Evolutionary conservation across 2,888 invertebrate species (phyloP).

Genomic region (Ochlodes sylvanus): DNA sequence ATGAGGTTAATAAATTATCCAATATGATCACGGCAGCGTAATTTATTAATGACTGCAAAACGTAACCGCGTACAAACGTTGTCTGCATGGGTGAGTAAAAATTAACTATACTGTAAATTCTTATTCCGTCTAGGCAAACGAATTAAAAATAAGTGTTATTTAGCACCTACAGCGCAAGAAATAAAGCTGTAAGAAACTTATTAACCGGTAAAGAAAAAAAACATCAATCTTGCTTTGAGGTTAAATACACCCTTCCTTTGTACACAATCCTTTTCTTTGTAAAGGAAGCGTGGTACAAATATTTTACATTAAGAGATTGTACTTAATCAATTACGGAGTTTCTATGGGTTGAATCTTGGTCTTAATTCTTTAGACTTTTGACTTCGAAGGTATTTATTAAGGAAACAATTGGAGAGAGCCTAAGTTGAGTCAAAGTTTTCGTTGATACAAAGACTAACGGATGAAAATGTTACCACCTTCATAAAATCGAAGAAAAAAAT

Average conservation of each 20-base stretch:
- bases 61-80: slow-evolving; percentile 4
- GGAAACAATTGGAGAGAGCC: background rate
- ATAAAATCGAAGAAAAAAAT: too few species aligned
- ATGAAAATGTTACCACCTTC: too few species aligned
- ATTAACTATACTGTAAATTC: slow-evolving; percentile 20
- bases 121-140: slow-evolving; percentile 18
- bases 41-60: slow-evolving; percentile 34
- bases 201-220: slow-evolving; percentile 15
- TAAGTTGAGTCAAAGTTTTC: too few species aligned
- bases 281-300: background rate
- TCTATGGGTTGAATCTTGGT: background rate
- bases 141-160: slow-evolving; percentile 22
- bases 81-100: background rate
- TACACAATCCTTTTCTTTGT: slow-evolving; percentile 6
- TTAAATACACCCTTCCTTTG: slow-evolving; percentile 13
- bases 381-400: background rate
- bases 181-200: slow-evolving; percentile 19
- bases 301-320: slow-evolving; percentile 7
- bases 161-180: slow-evolving; percentile 4
- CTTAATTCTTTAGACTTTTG: too few species aligned
- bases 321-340: background rate
- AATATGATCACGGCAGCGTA: slow-evolving; percentile 27
- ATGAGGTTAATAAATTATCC: slow-evolving; percentile 32
- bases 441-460: too few species aligned
- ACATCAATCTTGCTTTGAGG: slow-evolving; percentile 15